Evolutionary conservation across 2,888 invertebrate genomes (phyloP).

Genomic region (Monoplex corrugatus): DNA sequence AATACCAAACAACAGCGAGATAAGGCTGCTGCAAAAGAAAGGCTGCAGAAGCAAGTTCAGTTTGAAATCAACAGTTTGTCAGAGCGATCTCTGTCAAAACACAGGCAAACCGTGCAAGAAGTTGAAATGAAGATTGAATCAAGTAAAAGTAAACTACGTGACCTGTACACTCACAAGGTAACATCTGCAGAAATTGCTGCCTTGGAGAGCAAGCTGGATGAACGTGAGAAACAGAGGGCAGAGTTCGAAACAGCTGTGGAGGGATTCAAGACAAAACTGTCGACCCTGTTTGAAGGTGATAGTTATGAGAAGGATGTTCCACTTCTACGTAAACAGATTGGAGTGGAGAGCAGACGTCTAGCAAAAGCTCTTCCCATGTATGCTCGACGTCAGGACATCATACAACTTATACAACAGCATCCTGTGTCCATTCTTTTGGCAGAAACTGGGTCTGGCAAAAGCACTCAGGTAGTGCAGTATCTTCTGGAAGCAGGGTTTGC

Average conservation of each 20-base stretch:
- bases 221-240: slow-evolving; percentile 62
- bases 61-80: slow-evolving; percentile 24
- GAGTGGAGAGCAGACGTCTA: slow-evolving; percentile 68
- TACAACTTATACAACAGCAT: slow-evolving; percentile 64
- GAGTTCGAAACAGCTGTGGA: slow-evolving; percentile 63
- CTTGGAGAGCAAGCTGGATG: slow-evolving; percentile 61
- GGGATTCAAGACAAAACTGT: slow-evolving; percentile 55
- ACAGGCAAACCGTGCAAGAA: slow-evolving; percentile 24
- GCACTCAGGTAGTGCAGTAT: slow-evolving; percentile 80
- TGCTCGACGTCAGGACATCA: slow-evolving; percentile 67
- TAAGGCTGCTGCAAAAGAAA: background rate
- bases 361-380: slow-evolving; percentile 73
- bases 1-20: background rate
- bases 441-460: slow-evolving; percentile 81
- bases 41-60: slow-evolving; percentile 18
- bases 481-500: slow-evolving; percentile 71
- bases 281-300: slow-evolving; percentile 43
- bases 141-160: slow-evolving; percentile 34
- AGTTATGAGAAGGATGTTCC: slow-evolving; percentile 55
- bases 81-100: background rate
- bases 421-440: slow-evolving; percentile 76
- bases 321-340: slow-evolving; percentile 62
- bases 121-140: slow-evolving; percentile 8
- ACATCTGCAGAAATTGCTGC: slow-evolving; percentile 57
- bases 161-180: slow-evolving; percentile 27